A percentile compares a stretch with the other conserved stretches of the same genome.
Evolutionary conservation across 2,113 vertebrate genomes (phyloP).

Genomic region (Meleagris gallopavo): DNA sequence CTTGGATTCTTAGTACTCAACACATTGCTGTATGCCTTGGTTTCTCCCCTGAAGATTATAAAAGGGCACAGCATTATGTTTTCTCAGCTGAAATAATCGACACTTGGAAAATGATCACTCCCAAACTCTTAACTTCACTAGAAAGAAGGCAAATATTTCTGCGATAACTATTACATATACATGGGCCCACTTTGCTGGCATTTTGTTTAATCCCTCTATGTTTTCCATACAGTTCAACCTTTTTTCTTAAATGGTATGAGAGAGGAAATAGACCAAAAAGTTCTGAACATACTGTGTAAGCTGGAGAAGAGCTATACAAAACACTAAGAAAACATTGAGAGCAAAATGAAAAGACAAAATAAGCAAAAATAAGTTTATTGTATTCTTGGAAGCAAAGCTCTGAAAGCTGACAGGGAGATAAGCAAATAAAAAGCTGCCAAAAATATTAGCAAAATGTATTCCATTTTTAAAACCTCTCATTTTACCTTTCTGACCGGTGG

Average conservation of each 20-base stretch:
- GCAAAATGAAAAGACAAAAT: neutral
- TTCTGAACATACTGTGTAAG: neutral
- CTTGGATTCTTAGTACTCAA: neutral
- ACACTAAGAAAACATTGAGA: neutral
- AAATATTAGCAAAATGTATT: neutral
- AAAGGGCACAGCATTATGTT: neutral
- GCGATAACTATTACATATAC: neutral
- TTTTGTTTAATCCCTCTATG: neutral
- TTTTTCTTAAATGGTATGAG: neutral
- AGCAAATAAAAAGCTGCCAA: neutral
- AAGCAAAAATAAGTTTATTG: neutral
- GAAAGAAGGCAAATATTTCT: neutral
- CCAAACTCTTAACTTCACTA: neutral
- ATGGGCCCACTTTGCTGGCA: neutral
- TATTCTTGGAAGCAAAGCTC: neutral
- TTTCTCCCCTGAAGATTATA: neutral
- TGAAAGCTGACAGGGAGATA: neutral
- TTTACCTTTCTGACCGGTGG: slow-evolving; percentile 97
- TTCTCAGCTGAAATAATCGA: neutral
- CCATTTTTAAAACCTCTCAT: neutral
- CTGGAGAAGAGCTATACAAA: neutral
- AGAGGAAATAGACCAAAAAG: neutral
- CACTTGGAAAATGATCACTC: neutral
- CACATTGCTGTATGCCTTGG: neutral
- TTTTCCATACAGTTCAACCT: neutral